Evolutionary conservation across 2,888 invertebrate genomes (phyloP).

Genomic region (Pammene aurita): DNA sequence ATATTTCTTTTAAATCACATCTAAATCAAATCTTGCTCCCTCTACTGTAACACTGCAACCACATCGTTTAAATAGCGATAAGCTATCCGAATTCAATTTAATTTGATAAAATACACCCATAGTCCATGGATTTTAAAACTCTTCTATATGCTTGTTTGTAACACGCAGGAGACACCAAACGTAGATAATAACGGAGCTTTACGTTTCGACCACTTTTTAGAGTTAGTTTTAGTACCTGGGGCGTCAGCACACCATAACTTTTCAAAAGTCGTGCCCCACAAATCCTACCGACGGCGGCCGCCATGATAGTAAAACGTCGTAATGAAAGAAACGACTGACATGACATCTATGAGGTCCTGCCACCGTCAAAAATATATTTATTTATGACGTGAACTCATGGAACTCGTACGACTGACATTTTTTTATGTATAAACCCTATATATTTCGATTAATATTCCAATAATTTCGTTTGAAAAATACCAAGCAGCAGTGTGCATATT

Average conservation of each 20-base stretch:
- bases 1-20: constrained; percentile 54
- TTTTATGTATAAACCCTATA: too few relatives aligned
- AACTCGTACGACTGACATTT: too few relatives aligned
- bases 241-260: constrained; percentile 86
- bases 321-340: constrained; percentile 74
- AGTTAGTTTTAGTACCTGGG: constrained; percentile 85
- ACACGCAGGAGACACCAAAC: constrained; percentile 53
- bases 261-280: constrained; percentile 92
- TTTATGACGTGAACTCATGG: neutral
- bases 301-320: constrained; percentile 89
- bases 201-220: constrained; percentile 54
- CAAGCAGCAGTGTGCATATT: too few relatives aligned
- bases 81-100: constrained; percentile 48
- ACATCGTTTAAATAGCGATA: constrained; percentile 49
- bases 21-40: constrained; percentile 43
- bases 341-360: constrained; percentile 63
- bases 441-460: too few relatives aligned
- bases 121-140: constrained; percentile 55
- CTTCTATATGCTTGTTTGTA: constrained; percentile 51
- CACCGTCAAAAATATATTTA: constrained; percentile 33
- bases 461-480: too few relatives aligned
- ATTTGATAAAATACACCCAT: constrained; percentile 65
- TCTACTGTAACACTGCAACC: constrained; percentile 48
- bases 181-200: constrained; percentile 49
- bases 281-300: constrained; percentile 93